phyloP scores from a whole-genome alignment of 30 jellyfish, hydroid and myxozoan species.

The Mastigias papua region DNA sequence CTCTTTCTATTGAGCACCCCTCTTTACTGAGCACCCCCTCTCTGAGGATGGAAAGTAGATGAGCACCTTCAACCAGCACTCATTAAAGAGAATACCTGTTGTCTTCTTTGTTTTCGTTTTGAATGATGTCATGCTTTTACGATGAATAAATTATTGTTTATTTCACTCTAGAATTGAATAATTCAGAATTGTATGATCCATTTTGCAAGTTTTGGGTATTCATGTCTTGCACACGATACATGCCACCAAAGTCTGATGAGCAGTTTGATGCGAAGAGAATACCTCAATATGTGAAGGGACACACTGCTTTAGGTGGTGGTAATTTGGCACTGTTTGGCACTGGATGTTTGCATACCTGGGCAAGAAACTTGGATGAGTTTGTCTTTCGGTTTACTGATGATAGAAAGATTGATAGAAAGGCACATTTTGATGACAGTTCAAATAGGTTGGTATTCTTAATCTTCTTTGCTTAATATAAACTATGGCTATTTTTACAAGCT shows the following conservation, averaged over 20 bases:
- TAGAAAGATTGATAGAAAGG: slow-evolving; percentile 67
- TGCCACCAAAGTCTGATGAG: slow-evolving; percentile 73
- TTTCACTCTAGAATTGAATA: slow-evolving; percentile 38
- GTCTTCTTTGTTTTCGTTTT: no score
- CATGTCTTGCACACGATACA: slow-evolving; percentile 94
- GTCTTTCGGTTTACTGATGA: slow-evolving; percentile 69
- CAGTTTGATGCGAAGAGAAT: slow-evolving; percentile 60
- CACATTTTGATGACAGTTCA: slow-evolving; percentile 89
- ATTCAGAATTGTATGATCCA: slow-evolving; percentile 68
- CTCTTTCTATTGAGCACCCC: no score
- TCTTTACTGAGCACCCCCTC: no score
- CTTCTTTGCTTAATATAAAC: no score
- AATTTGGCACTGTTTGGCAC: slow-evolving; percentile 96
- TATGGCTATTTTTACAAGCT: no score
- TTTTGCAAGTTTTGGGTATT: slow-evolving; percentile 81
- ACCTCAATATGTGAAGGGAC: slow-evolving; percentile 78
- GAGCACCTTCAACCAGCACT: background rate
- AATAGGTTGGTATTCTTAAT: slow-evolving; percentile 55
- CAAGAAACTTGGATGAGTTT: slow-evolving; percentile 76
- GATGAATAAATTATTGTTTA: background rate
- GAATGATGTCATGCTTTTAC: no score
- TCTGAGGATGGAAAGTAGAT: background rate
- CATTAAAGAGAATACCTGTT: no score
- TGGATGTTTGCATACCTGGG: slow-evolving; percentile 96
- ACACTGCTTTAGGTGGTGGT: slow-evolving; percentile 97